phyloP scores from a whole-genome alignment of 2,797 vertebrate species.

The Etheostoma nigrum region DNA sequence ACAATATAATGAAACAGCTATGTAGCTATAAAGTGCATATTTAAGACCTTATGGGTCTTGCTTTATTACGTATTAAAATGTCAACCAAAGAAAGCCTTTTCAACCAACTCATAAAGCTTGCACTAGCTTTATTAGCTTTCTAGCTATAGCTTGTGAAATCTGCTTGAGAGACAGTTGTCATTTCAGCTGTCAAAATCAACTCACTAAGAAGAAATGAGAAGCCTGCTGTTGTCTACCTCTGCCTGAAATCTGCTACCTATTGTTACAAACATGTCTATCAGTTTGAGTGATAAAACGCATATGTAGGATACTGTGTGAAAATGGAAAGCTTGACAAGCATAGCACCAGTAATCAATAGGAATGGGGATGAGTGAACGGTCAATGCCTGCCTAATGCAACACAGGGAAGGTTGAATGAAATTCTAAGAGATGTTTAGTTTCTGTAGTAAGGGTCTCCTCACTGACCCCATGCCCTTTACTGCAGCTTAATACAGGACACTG shows the following conservation, averaged over 20 bases:
- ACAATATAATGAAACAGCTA: not conserved
- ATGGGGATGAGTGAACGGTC: not conserved
- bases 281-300: not conserved
- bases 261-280: not conserved
- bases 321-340: not conserved
- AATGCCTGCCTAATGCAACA: constrained; percentile 1
- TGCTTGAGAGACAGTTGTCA: not conserved
- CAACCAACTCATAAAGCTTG: not conserved
- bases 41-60: not conserved
- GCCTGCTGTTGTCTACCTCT: not conserved
- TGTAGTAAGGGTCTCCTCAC: not conserved
- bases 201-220: not conserved
- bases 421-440: not conserved
- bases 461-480: constrained; percentile 1
- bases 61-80: not conserved
- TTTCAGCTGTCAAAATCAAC: not conserved
- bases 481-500: constrained; percentile 9
- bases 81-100: not conserved
- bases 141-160: not conserved
- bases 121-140: not conserved
- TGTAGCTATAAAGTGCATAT: not conserved
- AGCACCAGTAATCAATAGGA: not conserved
- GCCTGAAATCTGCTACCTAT: not conserved
- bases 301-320: not conserved
- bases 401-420: not conserved